Base-by-base conservation (phyloP, 2,888 invertebrate genomes). In the Melanotus villosus region DNA sequence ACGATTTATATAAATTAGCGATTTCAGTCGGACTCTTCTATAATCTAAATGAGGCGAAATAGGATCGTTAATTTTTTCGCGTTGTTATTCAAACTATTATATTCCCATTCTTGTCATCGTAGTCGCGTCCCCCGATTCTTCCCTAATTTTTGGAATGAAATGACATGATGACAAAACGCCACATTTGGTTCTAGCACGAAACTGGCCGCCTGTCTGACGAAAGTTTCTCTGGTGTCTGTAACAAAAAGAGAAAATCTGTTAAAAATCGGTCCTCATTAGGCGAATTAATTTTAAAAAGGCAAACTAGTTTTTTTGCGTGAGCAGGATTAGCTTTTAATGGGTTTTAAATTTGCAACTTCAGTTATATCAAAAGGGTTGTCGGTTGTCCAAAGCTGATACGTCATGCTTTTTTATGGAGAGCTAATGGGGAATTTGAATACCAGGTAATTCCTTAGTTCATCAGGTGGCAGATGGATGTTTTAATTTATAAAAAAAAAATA, bases 201-300 rank as follows among this genome's bases (percentile, higher is more conserved):
- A 83, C 80, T 54, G 82, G 83, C 80, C 88, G 86, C 85, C 89
- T 88, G 82, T 90, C 90, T 65, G 87, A 87, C 73, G 87, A 88
- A 79, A 89, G 86, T 82, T 90, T 90, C 81, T 90, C 90, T 77
- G 89, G 87, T 75, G 87, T 88, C 90, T 90, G 90, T 80, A 90
- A 90, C 86, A 88, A 89, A 73, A 72, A 69, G 70, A 76, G 68
- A 60, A 30, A 2, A 34, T 63, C 52, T 50, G 47, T 14, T 56
- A 58, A 43, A 23, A n/a, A n/a, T 5, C 12, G 5, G 2, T 12
- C 5, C 12, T 34, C 7, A 34, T 56, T 26, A 26, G 26, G 7
- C 26, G 7, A 26, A 26, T 26, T 26, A 26, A n/a, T 7, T 5
- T 26, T 5, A 26, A 26, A 7, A 7, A 26, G 7, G 26, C 26